Percentiles rank a stretch among this genome's conserved stretches.
Conservation (phyloP, 2,888 invertebrate genomes). For the Cheilosia pagana region DNA sequence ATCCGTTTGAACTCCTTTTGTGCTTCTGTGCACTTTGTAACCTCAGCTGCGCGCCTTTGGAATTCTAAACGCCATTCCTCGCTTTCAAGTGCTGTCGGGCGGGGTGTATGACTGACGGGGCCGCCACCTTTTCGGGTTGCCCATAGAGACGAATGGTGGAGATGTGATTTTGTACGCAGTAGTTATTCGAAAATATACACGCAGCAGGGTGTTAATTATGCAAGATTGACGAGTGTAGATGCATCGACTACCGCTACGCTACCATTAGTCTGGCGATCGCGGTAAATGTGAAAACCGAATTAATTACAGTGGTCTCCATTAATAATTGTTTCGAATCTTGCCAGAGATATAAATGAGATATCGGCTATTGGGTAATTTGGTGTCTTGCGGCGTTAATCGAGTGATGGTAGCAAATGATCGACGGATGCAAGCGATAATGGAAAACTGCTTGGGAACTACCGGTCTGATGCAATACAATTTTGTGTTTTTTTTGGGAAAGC, state of each 20-base stretch:
- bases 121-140: slow-evolving; percentile 22
- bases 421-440: slow-evolving; percentile 41
- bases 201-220: slow-evolving; percentile 52
- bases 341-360: slow-evolving; percentile 50
- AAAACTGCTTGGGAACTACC: slow-evolving; percentile 35
- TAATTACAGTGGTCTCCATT: slow-evolving; percentile 60
- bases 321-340: slow-evolving; percentile 52
- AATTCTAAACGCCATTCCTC: slow-evolving; percentile 55
- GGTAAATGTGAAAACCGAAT: slow-evolving; percentile 36
- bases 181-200: neutral
- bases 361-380: slow-evolving; percentile 16
- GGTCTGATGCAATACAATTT: slow-evolving; percentile 25
- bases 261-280: slow-evolving; percentile 53
- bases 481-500: slow-evolving; percentile 13
- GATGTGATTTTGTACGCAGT: neutral
- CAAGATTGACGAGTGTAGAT: slow-evolving; percentile 43
- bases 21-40: slow-evolving; percentile 66
- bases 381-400: slow-evolving; percentile 53
- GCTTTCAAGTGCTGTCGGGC: slow-evolving; percentile 49
- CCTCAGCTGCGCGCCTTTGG: slow-evolving; percentile 60
- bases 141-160: slow-evolving; percentile 35
- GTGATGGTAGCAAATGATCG: slow-evolving; percentile 35
- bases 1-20: slow-evolving; percentile 69
- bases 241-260: slow-evolving; percentile 35
- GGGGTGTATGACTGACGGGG: no score